phyloP scores from a whole-genome alignment of 2,797 vertebrate genomes.

The Dendrocincla fuliginosa region DNA sequence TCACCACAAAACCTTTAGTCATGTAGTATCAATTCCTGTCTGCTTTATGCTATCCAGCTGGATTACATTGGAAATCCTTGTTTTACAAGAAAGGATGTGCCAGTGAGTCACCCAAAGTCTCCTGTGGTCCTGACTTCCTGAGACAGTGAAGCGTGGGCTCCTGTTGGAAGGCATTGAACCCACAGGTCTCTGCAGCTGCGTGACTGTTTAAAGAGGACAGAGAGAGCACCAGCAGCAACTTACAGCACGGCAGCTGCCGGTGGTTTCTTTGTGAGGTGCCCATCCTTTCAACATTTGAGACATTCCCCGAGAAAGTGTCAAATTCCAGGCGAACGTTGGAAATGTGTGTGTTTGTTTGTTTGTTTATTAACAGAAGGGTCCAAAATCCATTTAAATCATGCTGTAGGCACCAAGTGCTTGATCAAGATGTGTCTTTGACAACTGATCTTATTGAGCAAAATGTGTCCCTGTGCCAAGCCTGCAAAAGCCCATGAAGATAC shows the following conservation, averaged over 20 bases:
- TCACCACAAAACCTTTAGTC: not conserved
- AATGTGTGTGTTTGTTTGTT: not conserved
- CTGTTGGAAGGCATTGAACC: not conserved
- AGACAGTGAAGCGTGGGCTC: not conserved
- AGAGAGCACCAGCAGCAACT: not conserved
- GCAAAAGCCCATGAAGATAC: not conserved
- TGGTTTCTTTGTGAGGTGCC: not conserved
- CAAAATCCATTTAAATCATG: not conserved
- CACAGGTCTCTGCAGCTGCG: not conserved
- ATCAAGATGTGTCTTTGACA: conserved; percentile 15
- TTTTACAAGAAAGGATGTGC: not conserved
- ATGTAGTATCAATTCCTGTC: not conserved
- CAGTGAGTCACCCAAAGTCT: not conserved
- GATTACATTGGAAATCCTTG: not conserved
- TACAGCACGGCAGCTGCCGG: not conserved
- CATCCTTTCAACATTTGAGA: not conserved
- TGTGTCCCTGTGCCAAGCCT: not conserved
- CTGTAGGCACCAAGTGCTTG: not conserved
- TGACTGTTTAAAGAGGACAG: not conserved
- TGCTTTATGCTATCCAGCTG: not conserved
- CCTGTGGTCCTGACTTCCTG: not conserved
- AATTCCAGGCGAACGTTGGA: not conserved
- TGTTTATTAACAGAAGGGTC: not conserved
- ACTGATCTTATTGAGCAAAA: not conserved
- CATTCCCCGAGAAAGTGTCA: not conserved